phyloP scores from a whole-genome alignment of 1,140 invertebrate species.

The Lysiphlebus fabarum region DNA sequence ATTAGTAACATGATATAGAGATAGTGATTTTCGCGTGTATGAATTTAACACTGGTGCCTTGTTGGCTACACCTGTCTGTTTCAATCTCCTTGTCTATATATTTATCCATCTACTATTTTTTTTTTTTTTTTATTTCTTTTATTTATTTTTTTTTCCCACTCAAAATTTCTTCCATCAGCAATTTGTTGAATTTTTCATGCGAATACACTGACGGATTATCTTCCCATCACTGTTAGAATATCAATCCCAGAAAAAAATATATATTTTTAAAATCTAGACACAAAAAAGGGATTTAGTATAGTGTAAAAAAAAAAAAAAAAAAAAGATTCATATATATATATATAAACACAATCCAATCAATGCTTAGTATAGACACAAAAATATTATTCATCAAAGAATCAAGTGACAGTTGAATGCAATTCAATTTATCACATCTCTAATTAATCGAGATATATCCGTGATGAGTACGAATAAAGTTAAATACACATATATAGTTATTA shows the following conservation, averaged over 20 bases:
- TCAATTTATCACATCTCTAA: conserved; percentile 24
- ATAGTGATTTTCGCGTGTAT: conserved; percentile 10
- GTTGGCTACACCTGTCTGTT: conserved; percentile 15
- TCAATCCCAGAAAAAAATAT: too few species aligned
- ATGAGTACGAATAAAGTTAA: conserved; percentile 6
- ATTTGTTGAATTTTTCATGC: conserved; percentile 12
- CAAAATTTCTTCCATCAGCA: background rate
- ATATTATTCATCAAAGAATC: conserved; percentile 5
- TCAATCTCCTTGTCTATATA: background rate
- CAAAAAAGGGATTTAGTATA: background rate
- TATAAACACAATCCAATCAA: background rate
- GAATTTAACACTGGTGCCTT: conserved; percentile 15
- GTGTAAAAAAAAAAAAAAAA: conserved; percentile 2
- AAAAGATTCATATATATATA: too few species aligned
- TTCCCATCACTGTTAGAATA: conserved; percentile 1
- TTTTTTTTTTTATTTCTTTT: too few species aligned
- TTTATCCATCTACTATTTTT: background rate
- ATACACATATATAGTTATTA: background rate
- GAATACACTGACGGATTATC: conserved; percentile 8
- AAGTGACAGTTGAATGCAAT: conserved; percentile 18
- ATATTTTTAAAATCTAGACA: background rate
- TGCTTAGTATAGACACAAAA: background rate
- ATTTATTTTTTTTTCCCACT: too few species aligned
- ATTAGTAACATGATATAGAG: too few species aligned
- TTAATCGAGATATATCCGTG: conserved; percentile 20